Evolutionary conservation across 2,113 vertebrate species (phyloP).

Genomic region (Sisor rabdophorus): DNA sequence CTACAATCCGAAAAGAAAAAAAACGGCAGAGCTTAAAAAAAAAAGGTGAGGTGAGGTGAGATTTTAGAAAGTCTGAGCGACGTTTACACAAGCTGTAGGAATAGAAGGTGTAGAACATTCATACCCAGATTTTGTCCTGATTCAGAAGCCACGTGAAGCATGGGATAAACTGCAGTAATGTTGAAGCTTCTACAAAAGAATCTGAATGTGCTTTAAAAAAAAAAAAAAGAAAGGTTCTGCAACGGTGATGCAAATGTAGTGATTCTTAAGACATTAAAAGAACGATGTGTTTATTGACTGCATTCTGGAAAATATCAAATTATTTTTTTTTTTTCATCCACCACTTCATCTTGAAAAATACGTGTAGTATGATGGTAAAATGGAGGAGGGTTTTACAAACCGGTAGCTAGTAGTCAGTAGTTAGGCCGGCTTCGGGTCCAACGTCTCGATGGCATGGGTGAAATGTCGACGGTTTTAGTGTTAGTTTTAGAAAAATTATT

Average conservation of each 20-base stretch:
- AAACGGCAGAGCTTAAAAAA: constrained; percentile 26
- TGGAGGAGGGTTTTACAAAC: neutral
- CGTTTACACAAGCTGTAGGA: constrained; percentile 29
- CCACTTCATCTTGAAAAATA: neutral
- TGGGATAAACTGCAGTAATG: constrained; percentile 52
- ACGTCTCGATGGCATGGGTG: constrained; percentile 9
- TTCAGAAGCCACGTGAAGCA: constrained; percentile 65
- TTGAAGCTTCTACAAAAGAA: constrained; percentile 29
- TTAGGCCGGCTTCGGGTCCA: constrained; percentile 54
- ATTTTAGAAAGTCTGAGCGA: constrained; percentile 34
- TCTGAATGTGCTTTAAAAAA: neutral
- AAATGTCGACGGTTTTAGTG: constrained; percentile 35
- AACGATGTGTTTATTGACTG: neutral
- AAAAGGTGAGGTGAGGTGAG: constrained; percentile 31
- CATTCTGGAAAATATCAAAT: neutral
- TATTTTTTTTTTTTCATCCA: neutral
- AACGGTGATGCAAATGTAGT: constrained; percentile 10
- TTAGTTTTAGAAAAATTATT: constrained; percentile 16
- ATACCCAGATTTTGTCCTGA: constrained; percentile 42
- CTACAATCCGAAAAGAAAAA: constrained; percentile 38
- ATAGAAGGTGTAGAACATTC: constrained; percentile 43
- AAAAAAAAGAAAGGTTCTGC: neutral
- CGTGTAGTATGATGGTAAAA: neutral
- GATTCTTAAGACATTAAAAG: neutral
- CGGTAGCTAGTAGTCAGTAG: constrained; percentile 56